Percentiles rank a stretch among this genome's conserved stretches.
These are phyloP conservation scores for Orthonyx spaldingii DNA, from an alignment of 2,113 vertebrate species.

Conservation along the genomic window DNA sequence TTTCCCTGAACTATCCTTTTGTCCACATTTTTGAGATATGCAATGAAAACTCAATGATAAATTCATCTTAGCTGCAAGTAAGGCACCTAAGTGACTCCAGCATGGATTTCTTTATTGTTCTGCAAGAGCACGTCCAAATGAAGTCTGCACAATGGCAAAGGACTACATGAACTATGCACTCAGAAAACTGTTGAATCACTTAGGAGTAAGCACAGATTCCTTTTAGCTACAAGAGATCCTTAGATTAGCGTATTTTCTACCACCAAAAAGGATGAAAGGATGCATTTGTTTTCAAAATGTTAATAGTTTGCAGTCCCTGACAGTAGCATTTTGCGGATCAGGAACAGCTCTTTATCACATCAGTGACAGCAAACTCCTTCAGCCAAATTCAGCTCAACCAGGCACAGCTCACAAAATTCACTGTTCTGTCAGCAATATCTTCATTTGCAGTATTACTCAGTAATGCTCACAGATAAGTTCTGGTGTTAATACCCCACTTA, in stretches of 20 bases:
- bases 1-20: not conserved
- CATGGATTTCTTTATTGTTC: not conserved
- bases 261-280: not conserved
- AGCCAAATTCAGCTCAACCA: not conserved
- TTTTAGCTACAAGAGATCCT: not conserved
- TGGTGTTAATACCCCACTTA: not conserved
- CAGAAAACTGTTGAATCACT: not conserved
- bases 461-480: not conserved
- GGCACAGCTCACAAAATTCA: not conserved
- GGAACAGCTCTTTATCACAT: not conserved
- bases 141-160: not conserved
- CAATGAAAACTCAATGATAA: not conserved
- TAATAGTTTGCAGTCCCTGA: not conserved
- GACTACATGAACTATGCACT: not conserved
- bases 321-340: not conserved
- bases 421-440: not conserved
- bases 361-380: not conserved
- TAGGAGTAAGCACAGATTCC: not conserved
- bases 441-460: not conserved
- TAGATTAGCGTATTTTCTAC: not conserved
- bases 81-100: constrained; percentile 14
- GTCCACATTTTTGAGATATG: not conserved
- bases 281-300: not conserved
- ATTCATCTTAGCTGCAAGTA: not conserved
- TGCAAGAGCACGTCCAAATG: not conserved